Evolutionary conservation across 2,888 invertebrate genomes (phyloP).

Genomic region (Drosophila anomalata): DNA sequence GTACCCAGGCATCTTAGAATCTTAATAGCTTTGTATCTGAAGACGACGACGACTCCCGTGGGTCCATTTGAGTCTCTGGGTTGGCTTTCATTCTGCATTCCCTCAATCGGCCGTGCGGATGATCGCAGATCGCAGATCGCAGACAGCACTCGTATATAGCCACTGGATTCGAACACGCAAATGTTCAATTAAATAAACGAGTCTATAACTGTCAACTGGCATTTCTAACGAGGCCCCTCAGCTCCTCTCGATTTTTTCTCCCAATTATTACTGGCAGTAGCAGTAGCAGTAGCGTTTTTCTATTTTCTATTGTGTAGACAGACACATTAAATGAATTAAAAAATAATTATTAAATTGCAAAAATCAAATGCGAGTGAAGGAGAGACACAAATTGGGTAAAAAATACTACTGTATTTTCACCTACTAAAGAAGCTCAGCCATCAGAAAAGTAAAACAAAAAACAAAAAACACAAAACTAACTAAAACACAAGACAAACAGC

Average conservation of each 20-base stretch:
- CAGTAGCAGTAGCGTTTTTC: conserved; percentile 7
- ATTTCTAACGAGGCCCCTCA: conserved; percentile 34
- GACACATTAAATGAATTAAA: conserved; percentile 50
- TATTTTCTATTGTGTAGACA: conserved; percentile 22
- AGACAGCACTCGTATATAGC: background rate
- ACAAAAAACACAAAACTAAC: conserved; percentile 14
- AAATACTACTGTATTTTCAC: conserved; percentile 68
- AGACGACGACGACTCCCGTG: conserved; percentile 4
- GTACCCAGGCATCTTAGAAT: background rate
- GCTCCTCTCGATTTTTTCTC: background rate
- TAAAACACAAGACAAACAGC: conserved; percentile 28
- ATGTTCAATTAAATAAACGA: conserved; percentile 64
- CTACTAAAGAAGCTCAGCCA: conserved; percentile 51
- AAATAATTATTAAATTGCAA: conserved; percentile 68
- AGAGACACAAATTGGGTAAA: conserved; percentile 25
- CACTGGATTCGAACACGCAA: conserved; percentile 56
- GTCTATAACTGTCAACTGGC: conserved; percentile 52
- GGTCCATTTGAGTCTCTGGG: conserved; percentile 37
- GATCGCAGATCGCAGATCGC: conserved; percentile 8
- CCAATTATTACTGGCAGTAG: conserved; percentile 16
- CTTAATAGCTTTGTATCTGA: background rate
- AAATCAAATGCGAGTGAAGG: conserved; percentile 23
- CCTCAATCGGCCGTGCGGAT: conserved; percentile 6
- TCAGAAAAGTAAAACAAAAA: conserved; percentile 1
- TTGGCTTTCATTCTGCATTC: conserved; percentile 49